Conservation (phyloP, 2,113 vertebrate species). For the Condylura cristata region DNA sequence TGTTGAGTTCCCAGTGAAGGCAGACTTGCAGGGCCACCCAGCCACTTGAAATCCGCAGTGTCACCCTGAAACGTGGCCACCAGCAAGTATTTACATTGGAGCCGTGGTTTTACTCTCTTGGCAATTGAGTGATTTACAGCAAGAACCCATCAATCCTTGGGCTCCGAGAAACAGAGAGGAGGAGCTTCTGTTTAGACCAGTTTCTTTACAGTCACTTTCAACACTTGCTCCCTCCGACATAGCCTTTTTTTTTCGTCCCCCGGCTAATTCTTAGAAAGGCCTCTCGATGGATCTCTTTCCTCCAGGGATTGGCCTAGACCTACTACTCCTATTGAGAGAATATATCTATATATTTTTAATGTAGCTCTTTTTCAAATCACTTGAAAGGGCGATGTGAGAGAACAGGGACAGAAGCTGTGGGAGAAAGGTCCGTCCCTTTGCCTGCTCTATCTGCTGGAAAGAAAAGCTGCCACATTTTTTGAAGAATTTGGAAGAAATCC, state of each 20-base stretch:
- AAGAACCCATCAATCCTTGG: slow-evolving; percentile 78
- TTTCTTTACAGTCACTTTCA: slow-evolving; percentile 84
- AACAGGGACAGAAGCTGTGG: background rate
- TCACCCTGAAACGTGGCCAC: slow-evolving; percentile 77
- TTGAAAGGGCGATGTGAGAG: background rate
- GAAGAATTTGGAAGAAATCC: background rate
- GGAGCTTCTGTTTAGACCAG: slow-evolving; percentile 78
- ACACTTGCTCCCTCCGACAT: slow-evolving; percentile 69
- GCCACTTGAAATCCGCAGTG: slow-evolving; percentile 78
- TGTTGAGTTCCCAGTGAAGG: slow-evolving; percentile 75
- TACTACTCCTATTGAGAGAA: background rate
- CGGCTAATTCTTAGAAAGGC: background rate
- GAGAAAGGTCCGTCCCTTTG: background rate
- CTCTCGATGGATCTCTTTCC: background rate
- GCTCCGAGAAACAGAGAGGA: slow-evolving; percentile 82
- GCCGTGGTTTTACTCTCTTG: slow-evolving; percentile 62
- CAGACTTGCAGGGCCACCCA: slow-evolving; percentile 74
- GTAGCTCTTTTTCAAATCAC: slow-evolving; percentile 23
- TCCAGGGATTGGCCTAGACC: background rate
- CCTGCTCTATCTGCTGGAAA: background rate
- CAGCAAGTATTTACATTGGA: slow-evolving; percentile 80
- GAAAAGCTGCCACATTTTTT: background rate
- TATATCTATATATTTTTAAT: slow-evolving; percentile 39
- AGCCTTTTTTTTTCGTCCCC: slow-evolving; percentile 7
- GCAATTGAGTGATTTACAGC: slow-evolving; percentile 83